Conservation (phyloP, 2,113 vertebrate species). For the Aptenodytes forsteri region DNA sequence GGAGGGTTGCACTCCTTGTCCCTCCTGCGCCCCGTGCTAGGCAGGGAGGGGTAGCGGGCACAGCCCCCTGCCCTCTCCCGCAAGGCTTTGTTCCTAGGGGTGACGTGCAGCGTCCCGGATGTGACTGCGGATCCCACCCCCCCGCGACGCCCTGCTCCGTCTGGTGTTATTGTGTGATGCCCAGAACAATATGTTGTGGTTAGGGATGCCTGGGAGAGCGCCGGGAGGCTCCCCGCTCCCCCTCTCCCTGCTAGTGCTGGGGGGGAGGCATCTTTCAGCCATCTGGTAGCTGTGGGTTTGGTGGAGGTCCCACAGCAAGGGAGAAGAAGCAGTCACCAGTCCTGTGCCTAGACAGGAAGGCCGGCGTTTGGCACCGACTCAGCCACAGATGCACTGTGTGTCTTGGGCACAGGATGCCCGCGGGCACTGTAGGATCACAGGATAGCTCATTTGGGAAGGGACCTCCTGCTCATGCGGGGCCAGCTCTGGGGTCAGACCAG, state of each 20-base stretch:
- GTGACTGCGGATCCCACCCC: conserved; percentile 3
- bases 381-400: neutral
- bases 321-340: neutral
- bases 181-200: conserved; percentile 59
- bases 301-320: conserved; percentile 23
- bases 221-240: neutral
- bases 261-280: conserved; percentile 13
- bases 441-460: neutral
- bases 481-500: neutral
- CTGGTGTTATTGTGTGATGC: conserved; percentile 14
- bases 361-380: neutral
- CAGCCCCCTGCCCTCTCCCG: neutral
- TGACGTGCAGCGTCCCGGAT: neutral
- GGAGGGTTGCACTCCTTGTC: neutral
- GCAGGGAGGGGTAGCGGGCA: neutral
- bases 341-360: neutral
- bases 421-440: neutral
- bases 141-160: neutral
- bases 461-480: neutral
- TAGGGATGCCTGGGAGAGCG: conserved; percentile 23
- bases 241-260: neutral
- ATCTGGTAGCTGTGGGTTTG: conserved; percentile 34
- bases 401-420: neutral
- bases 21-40: accelerated
- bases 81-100: conserved; percentile 19